Evolutionary conservation across 2,888 invertebrate genomes (phyloP).

Genomic region (Callinectes sapidus): DNA sequence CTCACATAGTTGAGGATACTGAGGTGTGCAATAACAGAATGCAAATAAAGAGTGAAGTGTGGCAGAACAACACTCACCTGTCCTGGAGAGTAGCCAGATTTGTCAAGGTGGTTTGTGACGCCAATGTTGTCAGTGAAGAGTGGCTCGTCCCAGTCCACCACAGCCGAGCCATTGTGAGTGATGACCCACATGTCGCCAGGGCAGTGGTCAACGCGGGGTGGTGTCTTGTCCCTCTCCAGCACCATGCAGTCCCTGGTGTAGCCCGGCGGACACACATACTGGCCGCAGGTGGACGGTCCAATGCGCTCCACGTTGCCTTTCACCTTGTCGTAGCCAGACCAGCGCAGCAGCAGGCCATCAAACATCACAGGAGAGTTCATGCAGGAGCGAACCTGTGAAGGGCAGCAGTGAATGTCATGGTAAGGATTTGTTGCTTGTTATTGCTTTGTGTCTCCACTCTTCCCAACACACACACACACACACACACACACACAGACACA

Average conservation of each 20-base stretch:
- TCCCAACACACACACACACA: not conserved
- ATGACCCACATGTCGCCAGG: constrained; percentile 93
- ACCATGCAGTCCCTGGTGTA: constrained; percentile 92
- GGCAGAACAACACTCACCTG: constrained; percentile 77
- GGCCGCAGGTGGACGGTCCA: constrained; percentile 94
- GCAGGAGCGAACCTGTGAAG: constrained; percentile 84
- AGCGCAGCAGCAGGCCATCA: constrained; percentile 89
- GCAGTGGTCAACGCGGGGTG: constrained; percentile 91
- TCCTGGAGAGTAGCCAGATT: constrained; percentile 90
- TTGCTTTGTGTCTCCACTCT: not conserved
- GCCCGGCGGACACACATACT: constrained; percentile 90
- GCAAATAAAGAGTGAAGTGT: not conserved
- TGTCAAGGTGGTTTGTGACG: constrained; percentile 86
- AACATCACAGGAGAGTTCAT: constrained; percentile 93
- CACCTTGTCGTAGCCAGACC: constrained; percentile 94
- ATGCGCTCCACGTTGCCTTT: constrained; percentile 92
- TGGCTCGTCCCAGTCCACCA: constrained; percentile 94
- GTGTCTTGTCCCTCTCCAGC: constrained; percentile 88
- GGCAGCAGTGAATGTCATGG: not conserved
- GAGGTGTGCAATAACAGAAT: not conserved
- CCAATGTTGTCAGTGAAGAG: constrained; percentile 92
- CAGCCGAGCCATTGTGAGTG: constrained; percentile 92
- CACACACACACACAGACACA: constrained; percentile 75
- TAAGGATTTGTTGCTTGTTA: not conserved
- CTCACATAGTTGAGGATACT: not conserved